Evolutionary conservation across 2,113 vertebrate genomes (phyloP).

Genomic region (Tamias sibiricus): DNA sequence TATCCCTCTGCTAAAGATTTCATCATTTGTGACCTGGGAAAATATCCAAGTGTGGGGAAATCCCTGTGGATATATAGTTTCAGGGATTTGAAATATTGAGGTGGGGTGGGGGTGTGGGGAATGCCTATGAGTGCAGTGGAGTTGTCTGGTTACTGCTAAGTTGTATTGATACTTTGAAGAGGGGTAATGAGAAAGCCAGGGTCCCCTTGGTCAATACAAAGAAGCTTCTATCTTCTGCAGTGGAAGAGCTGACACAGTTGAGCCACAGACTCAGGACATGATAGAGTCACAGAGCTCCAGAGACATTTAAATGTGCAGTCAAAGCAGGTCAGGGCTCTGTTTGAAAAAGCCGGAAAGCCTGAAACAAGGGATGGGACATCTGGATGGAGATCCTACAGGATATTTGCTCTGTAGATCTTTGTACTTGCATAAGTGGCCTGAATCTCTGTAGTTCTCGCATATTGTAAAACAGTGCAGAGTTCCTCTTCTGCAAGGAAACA

Average conservation of each 20-base stretch:
- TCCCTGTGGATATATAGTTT: neutral
- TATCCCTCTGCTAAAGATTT: neutral
- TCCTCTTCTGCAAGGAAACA: neutral
- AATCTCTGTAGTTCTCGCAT: neutral
- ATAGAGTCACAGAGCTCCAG: constrained; percentile 2
- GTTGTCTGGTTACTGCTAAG: neutral
- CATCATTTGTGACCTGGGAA: neutral
- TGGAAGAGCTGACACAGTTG: constrained; percentile 33
- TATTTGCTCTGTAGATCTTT: neutral
- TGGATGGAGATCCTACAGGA: neutral
- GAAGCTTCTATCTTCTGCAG: neutral
- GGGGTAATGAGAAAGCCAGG: neutral
- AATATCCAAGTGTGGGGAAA: neutral
- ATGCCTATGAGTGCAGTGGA: neutral
- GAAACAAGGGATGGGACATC: neutral
- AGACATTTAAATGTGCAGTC: neutral
- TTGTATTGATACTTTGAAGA: neutral
- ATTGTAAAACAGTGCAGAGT: neutral
- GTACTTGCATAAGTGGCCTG: neutral
- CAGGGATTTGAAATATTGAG: constrained; percentile 5
- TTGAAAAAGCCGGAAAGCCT: neutral
- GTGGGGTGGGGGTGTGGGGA: rapidly evolving
- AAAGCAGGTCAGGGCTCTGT: neutral
- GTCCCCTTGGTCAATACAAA: neutral
- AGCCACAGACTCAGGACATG: neutral